Conservation (phyloP, 1,140 invertebrate species). For the Leguminivora glycinivorella region DNA sequence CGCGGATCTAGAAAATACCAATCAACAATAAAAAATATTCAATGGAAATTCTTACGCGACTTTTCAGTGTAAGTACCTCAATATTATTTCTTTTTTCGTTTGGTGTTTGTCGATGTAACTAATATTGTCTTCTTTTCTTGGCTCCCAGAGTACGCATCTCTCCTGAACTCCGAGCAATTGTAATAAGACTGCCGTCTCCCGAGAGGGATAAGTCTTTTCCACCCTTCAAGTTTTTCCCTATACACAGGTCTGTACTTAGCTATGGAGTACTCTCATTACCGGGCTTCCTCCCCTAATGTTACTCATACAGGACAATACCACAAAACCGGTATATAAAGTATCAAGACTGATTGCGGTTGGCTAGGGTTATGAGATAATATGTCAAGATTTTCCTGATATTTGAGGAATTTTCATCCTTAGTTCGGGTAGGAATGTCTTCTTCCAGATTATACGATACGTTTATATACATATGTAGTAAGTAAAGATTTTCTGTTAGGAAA, state of each 20-base stretch:
- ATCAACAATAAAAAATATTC: too few species aligned
- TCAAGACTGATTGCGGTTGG: conserved; percentile 28
- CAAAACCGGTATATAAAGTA: conserved; percentile 31
- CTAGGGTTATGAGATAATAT: background rate
- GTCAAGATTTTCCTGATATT: background rate
- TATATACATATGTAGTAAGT: background rate
- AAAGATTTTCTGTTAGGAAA: too few species aligned
- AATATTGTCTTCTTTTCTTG: background rate
- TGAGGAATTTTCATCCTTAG: background rate
- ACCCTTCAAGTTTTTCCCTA: conserved; percentile 41
- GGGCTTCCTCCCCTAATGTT: conserved; percentile 47
- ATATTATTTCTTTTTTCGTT: too few species aligned
- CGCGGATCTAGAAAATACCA: too few species aligned
- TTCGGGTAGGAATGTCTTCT: background rate
- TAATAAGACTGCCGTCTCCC: conserved; percentile 28
- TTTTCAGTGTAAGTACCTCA: too few species aligned
- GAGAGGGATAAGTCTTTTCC: conserved; percentile 35
- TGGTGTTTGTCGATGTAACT: too few species aligned
- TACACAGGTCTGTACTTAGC: conserved; percentile 26
- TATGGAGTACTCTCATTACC: conserved; percentile 57
- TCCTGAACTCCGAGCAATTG: background rate
- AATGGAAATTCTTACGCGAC: too few species aligned
- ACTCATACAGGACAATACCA: conserved; percentile 33
- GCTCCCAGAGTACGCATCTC: background rate
- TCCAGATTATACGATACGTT: background rate